phyloP scores from a whole-genome alignment of 2,888 invertebrate species.

The Apamea monoglypha region DNA sequence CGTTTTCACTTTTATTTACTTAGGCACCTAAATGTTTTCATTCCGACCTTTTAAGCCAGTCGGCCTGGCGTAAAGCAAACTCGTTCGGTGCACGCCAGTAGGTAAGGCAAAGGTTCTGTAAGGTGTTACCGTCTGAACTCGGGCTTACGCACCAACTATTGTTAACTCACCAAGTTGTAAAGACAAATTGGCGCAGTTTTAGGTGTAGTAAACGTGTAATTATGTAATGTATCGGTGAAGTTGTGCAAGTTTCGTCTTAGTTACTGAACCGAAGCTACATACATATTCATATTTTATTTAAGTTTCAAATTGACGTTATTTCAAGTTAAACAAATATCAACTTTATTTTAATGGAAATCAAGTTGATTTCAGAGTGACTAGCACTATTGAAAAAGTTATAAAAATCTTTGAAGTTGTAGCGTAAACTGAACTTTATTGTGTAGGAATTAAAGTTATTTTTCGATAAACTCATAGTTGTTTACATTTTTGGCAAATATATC shows the following conservation, averaged over 20 bases:
- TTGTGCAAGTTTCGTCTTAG: slow-evolving; percentile 22
- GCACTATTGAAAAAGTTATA: too few species aligned
- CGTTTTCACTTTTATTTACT: slow-evolving; percentile 74
- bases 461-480: too few species aligned
- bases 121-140: slow-evolving; percentile 14
- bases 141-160: slow-evolving; percentile 40
- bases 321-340: too few species aligned
- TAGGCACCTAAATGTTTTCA: slow-evolving; percentile 73
- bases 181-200: slow-evolving; percentile 30
- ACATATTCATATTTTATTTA: not conserved
- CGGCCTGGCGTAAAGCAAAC: slow-evolving; percentile 54
- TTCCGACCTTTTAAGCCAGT: slow-evolving; percentile 67
- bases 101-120: slow-evolving; percentile 43
- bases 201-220: slow-evolving; percentile 25
- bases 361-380: too few species aligned
- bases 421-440: too few species aligned
- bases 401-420: too few species aligned
- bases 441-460: too few species aligned
- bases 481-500: too few species aligned
- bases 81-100: slow-evolving; percentile 53
- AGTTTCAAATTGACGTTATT: too few species aligned
- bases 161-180: slow-evolving; percentile 39
- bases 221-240: slow-evolving; percentile 18
- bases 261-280: slow-evolving; percentile 14
- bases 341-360: too few species aligned